Base-by-base conservation (phyloP, 2,113 vertebrate species). In the Ciconia boyciana region DNA sequence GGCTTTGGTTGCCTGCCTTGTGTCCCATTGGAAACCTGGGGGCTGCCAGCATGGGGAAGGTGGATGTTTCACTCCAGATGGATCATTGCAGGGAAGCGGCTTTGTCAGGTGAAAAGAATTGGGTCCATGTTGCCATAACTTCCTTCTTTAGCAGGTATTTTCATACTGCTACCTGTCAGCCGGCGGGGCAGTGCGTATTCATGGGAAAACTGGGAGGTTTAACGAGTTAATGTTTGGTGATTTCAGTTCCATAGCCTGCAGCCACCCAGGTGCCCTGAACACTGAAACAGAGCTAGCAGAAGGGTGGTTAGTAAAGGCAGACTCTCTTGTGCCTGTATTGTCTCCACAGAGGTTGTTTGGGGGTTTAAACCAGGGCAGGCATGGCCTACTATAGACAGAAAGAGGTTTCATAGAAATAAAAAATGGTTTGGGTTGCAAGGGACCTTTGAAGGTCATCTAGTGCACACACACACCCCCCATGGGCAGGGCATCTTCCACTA, bases 181-280 rank as follows among this genome's bases (percentile, higher is more conserved):
- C 5, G 3, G 69, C 2, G 5, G 48, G 1, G 1, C 44, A 82
- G 51, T 16, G 52, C 2, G 0, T 32, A 24, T 60, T 70, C 18
- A 1, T 79, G 48, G 44, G 36, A 34, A 49, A 76, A 60, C 43
- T 48, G 20, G 26, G 29, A 64, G n/a, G 44, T 64, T 64, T 76
- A 36, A 80, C 2, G 3, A 26, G 19, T 62, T 43, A 49, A 36
- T 0, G 0, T 51, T 76, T 3, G 6, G 46, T 41, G 44, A 64
- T 65, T 74, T 89, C 5, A 0, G 16, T 79, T 83, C 60, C 22
- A 5, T 41, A 43, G 18, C 68, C 11, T 7, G 41, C 69, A 65
- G 49, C 36, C 36, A 39, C 16, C 8, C 29, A 49, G 62, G 28
- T 29, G 9, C 41, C 54, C 32, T 29, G 21, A 44, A 24, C 6